Evolutionary conservation across 1,140 invertebrate genomes (phyloP), one percentile per base, ranked within the genome.

Genomic region (Lutraria rhynchaena): DNA sequence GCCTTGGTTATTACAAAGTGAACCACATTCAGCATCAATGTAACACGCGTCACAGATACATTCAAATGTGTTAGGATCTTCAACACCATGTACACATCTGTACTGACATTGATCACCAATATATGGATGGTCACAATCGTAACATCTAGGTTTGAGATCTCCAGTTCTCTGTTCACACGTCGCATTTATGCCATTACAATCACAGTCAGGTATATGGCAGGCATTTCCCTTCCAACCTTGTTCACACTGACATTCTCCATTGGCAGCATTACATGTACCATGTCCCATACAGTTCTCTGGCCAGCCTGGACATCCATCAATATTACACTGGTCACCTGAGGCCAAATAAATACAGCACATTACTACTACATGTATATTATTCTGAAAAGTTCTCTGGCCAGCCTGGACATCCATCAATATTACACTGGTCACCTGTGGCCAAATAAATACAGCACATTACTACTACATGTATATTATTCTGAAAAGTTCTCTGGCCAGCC

Each of bases 251-350:
- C 85, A 86, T 3, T 46, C 41, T 5, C 73, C 29, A 24, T 71
- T 82, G 3, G 82, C 85, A 15, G 31, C 31, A 46, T 83, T 85
- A 31, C 85, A 86, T 2, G 63, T 53, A 1, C 85, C 85, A 49
- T 84, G 78, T 55, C 84, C 55, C 46, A 73, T 74, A 69, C 85
- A 86, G 41, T 81, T 58, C 35, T 84, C 46, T 17, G 85, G 85
- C 82, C 82, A 86, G 35, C 87, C 87, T 11, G 87, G 87, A 60
- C 87, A 88, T n/a, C 85, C 87, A 41, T 81, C 77, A 17, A 83
- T 82, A 35, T 86, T 81, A 69, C 87, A 88, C 58, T 85, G 70
- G 13, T 55, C 55, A 29, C 87, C 61, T 65, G 35, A 46, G 27
- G 19, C n/a, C n/a, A n/a, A n/a, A 53, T 9, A 53, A 41, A 41